phyloP scores from a whole-genome alignment of 2,888 invertebrate species.

The Ormia ochracea region DNA sequence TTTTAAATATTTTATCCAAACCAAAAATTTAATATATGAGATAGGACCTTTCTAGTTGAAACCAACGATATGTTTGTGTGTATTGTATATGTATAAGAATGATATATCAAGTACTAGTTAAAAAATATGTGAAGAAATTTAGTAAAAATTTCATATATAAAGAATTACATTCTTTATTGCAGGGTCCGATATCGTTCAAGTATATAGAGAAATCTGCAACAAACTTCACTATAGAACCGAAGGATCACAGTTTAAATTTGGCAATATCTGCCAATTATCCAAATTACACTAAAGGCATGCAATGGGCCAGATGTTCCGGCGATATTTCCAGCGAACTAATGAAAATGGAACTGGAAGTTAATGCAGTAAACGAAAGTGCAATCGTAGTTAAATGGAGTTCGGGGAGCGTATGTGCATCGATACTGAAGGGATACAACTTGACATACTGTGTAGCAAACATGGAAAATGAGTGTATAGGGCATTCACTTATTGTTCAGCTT shows the following conservation, averaged over 20 bases:
- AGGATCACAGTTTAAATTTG: slow-evolving; percentile 80
- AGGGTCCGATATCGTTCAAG: slow-evolving; percentile 81
- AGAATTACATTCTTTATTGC: too few species aligned
- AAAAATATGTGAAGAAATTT: too few species aligned
- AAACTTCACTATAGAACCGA: slow-evolving; percentile 76
- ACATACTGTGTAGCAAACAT: slow-evolving; percentile 83
- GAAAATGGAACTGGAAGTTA: slow-evolving; percentile 64
- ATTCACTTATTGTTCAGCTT: slow-evolving; percentile 23
- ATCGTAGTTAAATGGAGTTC: slow-evolving; percentile 85
- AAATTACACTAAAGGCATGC: slow-evolving; percentile 85
- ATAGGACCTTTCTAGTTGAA: too few species aligned
- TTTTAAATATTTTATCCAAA: too few species aligned
- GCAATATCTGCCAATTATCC: slow-evolving; percentile 86
- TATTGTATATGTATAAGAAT: too few species aligned
- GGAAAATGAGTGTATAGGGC: slow-evolving; percentile 22
- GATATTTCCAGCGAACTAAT: slow-evolving; percentile 64
- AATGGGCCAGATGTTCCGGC: slow-evolving; percentile 84
- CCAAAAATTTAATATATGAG: too few species aligned
- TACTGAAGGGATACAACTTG: slow-evolving; percentile 84
- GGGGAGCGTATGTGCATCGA: slow-evolving; percentile 84
- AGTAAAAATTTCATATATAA: too few species aligned
- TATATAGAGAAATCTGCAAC: slow-evolving; percentile 74
- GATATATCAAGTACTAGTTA: too few species aligned
- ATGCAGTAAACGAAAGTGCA: slow-evolving; percentile 66
- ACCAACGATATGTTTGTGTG: too few species aligned